Base-by-base conservation (phyloP, 1,140 invertebrate species). In the Zaprionus nigranus region DNA sequence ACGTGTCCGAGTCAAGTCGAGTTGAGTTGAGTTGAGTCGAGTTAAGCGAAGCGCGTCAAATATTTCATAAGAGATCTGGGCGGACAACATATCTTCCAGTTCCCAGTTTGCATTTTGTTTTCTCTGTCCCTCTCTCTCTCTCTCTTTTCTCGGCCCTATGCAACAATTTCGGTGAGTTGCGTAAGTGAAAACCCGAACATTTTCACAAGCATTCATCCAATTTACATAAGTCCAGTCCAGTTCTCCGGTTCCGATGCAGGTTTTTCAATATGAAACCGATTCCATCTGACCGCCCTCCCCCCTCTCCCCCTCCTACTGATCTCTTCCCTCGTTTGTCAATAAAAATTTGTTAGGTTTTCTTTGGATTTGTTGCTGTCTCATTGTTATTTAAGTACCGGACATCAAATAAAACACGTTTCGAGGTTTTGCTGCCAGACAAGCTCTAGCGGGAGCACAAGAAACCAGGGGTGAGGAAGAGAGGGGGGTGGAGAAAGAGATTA, bases 311-410 rank as follows among this genome's bases (percentile, higher is more conserved):
- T 3, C n/a, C 6, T 11, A n/a, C 24, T 15, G 24, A 15, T 28
- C 22, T 43, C 40, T 43, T n/a, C 26, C 5, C n/a, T 22, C 2
- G 53, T 15, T 51, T 22, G 70, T 67, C 65, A 36, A 74, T 68
- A 59, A 67, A 28, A 67, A 60, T 68, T 56, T 74, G 71, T 74
- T 61, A 68, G 28, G 34, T 56, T 70, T 61, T 70, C 49, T 56
- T 38, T 38, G 11, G 38, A 26, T 57, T 49, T 49, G 36, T 49
- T 59, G 30, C 30, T 59, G 59, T 26, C 51, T 53, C 59, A 70
- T 75, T 63, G 66, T 75, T 70, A 58, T 70, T 70, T 63, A 17
- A 75, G 72, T 75, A 70, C 66, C 72, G 72, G 72, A 75, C 72
- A 75, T 63, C 46, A 34, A 62, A 53, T 58, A 58, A 75, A 75